Base-by-base conservation (phyloP, 2,888 invertebrate species). In the Melipona bicolor region DNA sequence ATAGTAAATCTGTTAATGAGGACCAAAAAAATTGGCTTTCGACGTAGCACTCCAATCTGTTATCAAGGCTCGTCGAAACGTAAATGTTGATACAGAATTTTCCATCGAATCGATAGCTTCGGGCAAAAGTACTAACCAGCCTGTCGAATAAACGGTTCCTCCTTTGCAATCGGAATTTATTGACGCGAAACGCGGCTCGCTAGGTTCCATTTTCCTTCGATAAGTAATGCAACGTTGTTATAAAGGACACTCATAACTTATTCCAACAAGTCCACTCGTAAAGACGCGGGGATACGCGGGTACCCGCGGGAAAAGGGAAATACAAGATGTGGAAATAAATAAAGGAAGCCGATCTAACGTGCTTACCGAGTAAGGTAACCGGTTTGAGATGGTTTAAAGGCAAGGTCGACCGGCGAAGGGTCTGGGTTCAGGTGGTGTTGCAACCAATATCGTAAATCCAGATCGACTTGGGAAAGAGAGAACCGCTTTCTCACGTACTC, bases 381-480 rank as follows among this genome's bases (percentile, higher is more conserved):
- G 70, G 82, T 79, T 77, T 61, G 83, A 85, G 85, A 90, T 89
- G 85, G 87, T 87, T 89, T 90, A 83, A 84, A 87, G 88, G 88
- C 78, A 73, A 82, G 77, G 74, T 79, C 32, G 67, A 74, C 65
- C 59, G 43, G 9, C 43, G 32, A 43, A 86, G 88, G 86, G 78
- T 50, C 87, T 84, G 91, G 92, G 91, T 92, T 93, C 93, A 93
- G 93, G 92, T 93, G 93, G 91, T 89, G 90, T 90, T 90, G 89
- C 91, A 91, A 92, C 92, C 92, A 92, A 93, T 93, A 93, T 93
- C 93, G 92, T 93, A 93, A 93, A 93, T 93, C 91, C 92, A 86
- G 90, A 92, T 91, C 92, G 92, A 91, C 88, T 92, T 88, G 84
- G n/a, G 88, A 90, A 89, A 86, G 83, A 88, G 79, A 71, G 59